Evolutionary conservation across 2,113 vertebrate genomes (phyloP), one percentile per base, ranked within the genome.

Genomic region (Semicossyphus pulcher): DNA sequence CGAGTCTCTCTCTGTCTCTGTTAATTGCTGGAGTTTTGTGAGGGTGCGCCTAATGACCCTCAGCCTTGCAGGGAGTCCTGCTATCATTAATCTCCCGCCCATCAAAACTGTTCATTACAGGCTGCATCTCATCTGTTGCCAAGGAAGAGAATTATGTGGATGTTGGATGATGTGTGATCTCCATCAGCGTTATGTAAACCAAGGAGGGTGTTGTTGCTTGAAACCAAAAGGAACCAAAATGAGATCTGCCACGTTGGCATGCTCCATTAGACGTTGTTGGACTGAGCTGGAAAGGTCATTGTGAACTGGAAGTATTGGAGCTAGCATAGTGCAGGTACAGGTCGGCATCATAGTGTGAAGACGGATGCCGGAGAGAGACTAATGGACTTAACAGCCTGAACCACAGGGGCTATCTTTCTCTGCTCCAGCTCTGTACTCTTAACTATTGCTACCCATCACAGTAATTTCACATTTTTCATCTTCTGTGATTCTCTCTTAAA

Each of bases 1-100:
- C 32, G 29, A 75, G 44, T 32, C 53, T 54, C 78, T 69, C 49
- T 80, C 60, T 72, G 57, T 84, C 42, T 31, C 36, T 49, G 47
- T 49, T 90, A 84, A 90, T 87, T 86, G 78, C 76, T 76, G 31
- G 41, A 89, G 73, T 87, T 90, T 83, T 69, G 64, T 1, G 48
- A 75, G 72, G 73, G 58, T 69, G 67, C 31, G 56, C 67, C 77
- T 91, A 90, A 89, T 76, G 84, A 88, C 80, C 80, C 73, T 73
- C 45, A 51, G 45, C 78, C 44, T 81, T 21, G 9, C 66, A 76
- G 67, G 73, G 61, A 79, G 70, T 29, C 49, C 42, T 15, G 48
- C 64, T 63, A 16, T 86, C 71, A 89, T 88, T 78, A 84, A 90
- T 89, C 85, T 67, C 72, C 36, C 28, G 44, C 51, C 76, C 73